phyloP scores from a whole-genome alignment of 2,797 vertebrate species.

The Sebastes wilsoni region DNA sequence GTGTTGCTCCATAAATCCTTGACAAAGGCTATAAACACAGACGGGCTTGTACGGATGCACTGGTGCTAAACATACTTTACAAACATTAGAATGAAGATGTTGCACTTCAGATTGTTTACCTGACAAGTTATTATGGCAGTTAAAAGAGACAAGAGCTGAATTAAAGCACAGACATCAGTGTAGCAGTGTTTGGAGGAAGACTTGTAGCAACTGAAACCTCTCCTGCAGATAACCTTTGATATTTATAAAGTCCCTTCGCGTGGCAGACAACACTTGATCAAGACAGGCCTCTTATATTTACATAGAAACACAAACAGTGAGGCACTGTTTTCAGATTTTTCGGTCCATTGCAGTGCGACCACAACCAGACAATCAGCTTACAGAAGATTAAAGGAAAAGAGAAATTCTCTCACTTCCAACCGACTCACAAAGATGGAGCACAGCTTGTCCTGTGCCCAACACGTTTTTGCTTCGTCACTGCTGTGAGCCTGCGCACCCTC shows the following conservation, averaged over 20 bases:
- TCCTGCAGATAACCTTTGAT: conserved; percentile 10
- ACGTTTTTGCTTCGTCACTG: conserved; percentile 81
- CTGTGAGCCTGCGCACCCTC: conserved; percentile 60
- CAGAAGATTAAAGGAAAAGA: conserved; percentile 48
- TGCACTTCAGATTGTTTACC: background rate
- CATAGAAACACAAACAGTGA: conserved; percentile 3
- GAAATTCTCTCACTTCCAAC: conserved; percentile 40
- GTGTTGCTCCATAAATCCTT: background rate
- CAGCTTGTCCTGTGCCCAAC: conserved; percentile 68
- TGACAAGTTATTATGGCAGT: background rate
- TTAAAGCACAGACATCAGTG: background rate
- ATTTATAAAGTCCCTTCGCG: background rate
- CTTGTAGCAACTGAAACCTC: background rate
- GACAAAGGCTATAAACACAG: background rate
- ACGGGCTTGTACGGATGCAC: background rate
- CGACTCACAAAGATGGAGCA: conserved; percentile 63
- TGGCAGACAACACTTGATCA: conserved; percentile 2
- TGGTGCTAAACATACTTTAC: background rate
- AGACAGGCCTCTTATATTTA: conserved; percentile 1
- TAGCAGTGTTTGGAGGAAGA: background rate
- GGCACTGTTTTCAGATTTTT: conserved; percentile 15
- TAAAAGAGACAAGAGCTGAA: background rate
- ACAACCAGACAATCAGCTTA: conserved; percentile 53
- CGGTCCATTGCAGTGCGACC: conserved; percentile 9
- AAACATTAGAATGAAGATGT: background rate